Evolutionary conservation across 2,113 vertebrate genomes (phyloP).

Genomic region (Nothobranchius kuhntae): DNA sequence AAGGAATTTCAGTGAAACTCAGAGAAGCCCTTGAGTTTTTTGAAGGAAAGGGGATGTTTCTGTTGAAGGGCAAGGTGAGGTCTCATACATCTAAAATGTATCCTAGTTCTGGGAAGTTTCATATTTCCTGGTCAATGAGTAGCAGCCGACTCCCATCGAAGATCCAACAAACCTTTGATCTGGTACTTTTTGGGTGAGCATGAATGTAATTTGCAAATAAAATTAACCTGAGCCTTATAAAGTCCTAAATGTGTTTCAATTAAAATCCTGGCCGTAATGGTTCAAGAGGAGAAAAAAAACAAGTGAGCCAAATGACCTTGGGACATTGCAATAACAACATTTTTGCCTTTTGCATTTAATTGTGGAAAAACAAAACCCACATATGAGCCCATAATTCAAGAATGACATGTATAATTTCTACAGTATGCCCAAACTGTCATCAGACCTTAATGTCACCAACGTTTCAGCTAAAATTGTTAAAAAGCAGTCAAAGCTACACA

Average conservation of each 20-base stretch:
- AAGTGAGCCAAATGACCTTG: background rate
- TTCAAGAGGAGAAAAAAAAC: background rate
- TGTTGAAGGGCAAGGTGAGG: constrained; percentile 26
- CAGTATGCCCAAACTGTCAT: constrained; percentile 12
- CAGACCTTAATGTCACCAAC: constrained; percentile 29
- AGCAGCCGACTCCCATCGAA: background rate
- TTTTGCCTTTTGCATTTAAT: background rate
- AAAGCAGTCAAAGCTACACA: constrained; percentile 6
- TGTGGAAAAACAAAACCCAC: constrained; percentile 1
- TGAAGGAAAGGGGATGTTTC: constrained; percentile 26
- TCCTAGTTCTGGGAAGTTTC: constrained; percentile 7
- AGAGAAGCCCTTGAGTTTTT: constrained; percentile 31
- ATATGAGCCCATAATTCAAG: background rate
- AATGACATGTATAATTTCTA: too few relatives aligned
- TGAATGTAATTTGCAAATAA: background rate
- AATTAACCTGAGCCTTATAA: background rate
- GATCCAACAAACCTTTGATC: background rate
- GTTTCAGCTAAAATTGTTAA: constrained; percentile 1
- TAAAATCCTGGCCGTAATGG: background rate
- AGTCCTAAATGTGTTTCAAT: background rate
- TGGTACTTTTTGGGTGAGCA: constrained; percentile 2
- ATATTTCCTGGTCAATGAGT: constrained; percentile 17
- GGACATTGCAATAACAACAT: constrained; percentile 20
- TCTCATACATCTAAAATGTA: constrained; percentile 35
- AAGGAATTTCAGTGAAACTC: constrained; percentile 36